These are phyloP conservation scores for Ageneiosus marmoratus DNA, from an alignment of 2,113 vertebrate genomes.

Conservation along the genomic window DNA sequence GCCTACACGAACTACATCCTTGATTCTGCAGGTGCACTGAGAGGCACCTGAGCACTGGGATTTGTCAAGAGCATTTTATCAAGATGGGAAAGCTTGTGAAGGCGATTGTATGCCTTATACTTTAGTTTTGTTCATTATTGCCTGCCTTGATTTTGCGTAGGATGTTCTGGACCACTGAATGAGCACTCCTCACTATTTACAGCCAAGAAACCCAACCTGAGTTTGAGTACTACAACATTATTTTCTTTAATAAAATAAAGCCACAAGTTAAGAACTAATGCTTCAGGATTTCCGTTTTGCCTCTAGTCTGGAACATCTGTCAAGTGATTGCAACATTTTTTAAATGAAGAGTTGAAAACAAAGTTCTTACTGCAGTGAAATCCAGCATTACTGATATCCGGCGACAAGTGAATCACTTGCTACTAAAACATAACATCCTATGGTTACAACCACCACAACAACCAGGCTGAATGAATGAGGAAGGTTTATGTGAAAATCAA, in stretches of 20 bases:
- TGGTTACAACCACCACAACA: slow-evolving; percentile 48
- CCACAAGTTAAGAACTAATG: slow-evolving; percentile 29
- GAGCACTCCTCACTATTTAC: slow-evolving; percentile 35
- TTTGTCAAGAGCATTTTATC: slow-evolving; percentile 55
- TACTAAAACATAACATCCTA: slow-evolving; percentile 42
- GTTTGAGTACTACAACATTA: slow-evolving; percentile 31
- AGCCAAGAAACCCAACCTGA: slow-evolving; percentile 46
- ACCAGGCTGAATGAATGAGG: slow-evolving; percentile 44
- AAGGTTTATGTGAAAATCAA: slow-evolving; percentile 54
- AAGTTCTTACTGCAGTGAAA: slow-evolving; percentile 14
- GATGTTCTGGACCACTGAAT: slow-evolving; percentile 39
- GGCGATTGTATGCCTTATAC: slow-evolving; percentile 34
- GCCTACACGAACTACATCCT: slow-evolving; percentile 20
- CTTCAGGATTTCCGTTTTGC: slow-evolving; percentile 3
- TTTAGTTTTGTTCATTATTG: slow-evolving; percentile 49
- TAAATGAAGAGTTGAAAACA: not conserved
- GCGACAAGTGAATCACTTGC: slow-evolving; percentile 49
- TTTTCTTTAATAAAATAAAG: slow-evolving; percentile 15
- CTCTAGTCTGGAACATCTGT: slow-evolving; percentile 38
- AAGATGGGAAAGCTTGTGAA: slow-evolving; percentile 44
- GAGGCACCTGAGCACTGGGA: slow-evolving; percentile 35
- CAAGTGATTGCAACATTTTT: slow-evolving; percentile 6
- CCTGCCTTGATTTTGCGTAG: slow-evolving; percentile 43
- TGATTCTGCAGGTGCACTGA: slow-evolving; percentile 63
- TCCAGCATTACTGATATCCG: slow-evolving; percentile 9